Conservation (phyloP, 2,113 vertebrate genomes). For the Cottus gobio region DNA sequence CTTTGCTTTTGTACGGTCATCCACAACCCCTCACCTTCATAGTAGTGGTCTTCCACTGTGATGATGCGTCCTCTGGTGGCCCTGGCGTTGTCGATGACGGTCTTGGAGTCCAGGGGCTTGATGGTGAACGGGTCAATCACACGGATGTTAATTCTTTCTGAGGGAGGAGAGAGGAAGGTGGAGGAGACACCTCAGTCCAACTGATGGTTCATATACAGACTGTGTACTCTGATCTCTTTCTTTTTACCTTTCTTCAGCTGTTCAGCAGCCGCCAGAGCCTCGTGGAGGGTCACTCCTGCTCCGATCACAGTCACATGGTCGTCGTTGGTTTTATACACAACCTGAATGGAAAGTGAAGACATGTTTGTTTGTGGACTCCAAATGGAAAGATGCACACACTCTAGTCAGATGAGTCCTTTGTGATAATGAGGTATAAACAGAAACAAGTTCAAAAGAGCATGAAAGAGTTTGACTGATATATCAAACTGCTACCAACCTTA, state of each 20-base stretch:
- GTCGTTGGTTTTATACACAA: slow-evolving; percentile 90
- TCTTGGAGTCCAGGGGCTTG: slow-evolving; percentile 94
- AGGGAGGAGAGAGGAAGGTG: slow-evolving; percentile 2
- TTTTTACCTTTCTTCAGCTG: slow-evolving; percentile 90
- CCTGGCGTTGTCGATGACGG: slow-evolving; percentile 88
- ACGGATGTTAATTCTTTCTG: slow-evolving; percentile 90
- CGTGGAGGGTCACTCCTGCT: slow-evolving; percentile 93
- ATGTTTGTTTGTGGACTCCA: not conserved
- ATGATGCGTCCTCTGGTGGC: slow-evolving; percentile 92
- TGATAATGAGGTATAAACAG: not conserved
- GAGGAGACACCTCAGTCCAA: not conserved
- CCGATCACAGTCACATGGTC: slow-evolving; percentile 94
- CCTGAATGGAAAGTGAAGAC: slow-evolving; percentile 73
- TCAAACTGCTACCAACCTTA: slow-evolving; percentile 83
- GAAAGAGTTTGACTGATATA: not conserved
- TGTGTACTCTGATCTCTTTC: not conserved
- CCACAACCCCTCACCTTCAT: slow-evolving; percentile 85
- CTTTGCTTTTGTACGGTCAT: not conserved
- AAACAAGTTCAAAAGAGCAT: not conserved
- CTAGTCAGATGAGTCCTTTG: not conserved
- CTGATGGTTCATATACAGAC: not conserved
- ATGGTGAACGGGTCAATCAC: slow-evolving; percentile 95
- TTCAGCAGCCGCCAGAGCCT: slow-evolving; percentile 91
- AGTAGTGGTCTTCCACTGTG: slow-evolving; percentile 96
- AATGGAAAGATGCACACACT: not conserved